Evolutionary conservation across 2,797 vertebrate species (phyloP).

Genomic region (Crenuchus spilurus): DNA sequence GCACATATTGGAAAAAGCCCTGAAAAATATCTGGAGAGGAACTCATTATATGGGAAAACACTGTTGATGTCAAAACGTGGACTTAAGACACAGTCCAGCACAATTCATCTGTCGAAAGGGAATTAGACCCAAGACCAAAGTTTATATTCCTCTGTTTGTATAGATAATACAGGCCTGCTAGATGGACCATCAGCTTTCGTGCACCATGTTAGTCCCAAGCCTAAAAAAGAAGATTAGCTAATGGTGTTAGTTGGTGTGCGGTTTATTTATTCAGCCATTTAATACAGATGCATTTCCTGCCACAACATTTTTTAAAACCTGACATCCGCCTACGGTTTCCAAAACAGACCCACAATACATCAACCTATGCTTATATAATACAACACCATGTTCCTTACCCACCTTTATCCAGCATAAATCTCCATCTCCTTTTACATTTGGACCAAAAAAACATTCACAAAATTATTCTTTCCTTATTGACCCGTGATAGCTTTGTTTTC

Average conservation of each 20-base stretch:
- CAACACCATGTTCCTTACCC: slow-evolving; percentile 7
- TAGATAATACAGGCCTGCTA: slow-evolving; percentile 8
- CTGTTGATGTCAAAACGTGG: slow-evolving; percentile 48
- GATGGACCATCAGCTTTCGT: background rate
- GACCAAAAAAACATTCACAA: slow-evolving; percentile 23
- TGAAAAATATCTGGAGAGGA: slow-evolving; percentile 43
- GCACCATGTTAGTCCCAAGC: background rate
- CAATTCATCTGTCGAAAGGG: slow-evolving; percentile 30
- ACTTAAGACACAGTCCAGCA: slow-evolving; percentile 27
- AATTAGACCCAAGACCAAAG: slow-evolving; percentile 21
- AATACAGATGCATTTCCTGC: slow-evolving; percentile 18
- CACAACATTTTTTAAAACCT: slow-evolving; percentile 21
- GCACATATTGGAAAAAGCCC: slow-evolving; percentile 51
- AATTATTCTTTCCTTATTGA: slow-evolving; percentile 27
- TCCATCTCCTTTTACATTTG: slow-evolving; percentile 37
- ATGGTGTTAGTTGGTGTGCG: slow-evolving; percentile 9
- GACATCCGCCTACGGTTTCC: slow-evolving; percentile 21
- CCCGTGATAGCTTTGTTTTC: background rate
- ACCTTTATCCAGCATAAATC: slow-evolving; percentile 32
- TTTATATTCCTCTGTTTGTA: slow-evolving; percentile 6
- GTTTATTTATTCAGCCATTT: slow-evolving; percentile 3
- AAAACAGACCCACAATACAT: background rate
- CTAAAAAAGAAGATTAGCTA: background rate
- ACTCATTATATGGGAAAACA: slow-evolving; percentile 52
- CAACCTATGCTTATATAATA: slow-evolving; percentile 39